phyloP scores from a whole-genome alignment of 2,888 invertebrate species.

The Polydrusus pterygomalis region DNA sequence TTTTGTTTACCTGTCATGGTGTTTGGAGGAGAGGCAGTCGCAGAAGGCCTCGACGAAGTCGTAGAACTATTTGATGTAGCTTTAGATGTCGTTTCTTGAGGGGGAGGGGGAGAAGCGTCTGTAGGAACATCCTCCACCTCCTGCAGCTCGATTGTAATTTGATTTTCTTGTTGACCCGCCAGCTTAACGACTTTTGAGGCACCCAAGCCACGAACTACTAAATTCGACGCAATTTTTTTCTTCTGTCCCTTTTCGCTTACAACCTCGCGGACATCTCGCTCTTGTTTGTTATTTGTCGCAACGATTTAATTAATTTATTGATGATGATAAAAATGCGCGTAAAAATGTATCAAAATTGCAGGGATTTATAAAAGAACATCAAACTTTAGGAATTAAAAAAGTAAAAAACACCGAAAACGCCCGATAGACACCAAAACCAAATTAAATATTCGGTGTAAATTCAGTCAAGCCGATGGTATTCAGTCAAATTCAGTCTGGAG shows the following conservation, averaged over 20 bases:
- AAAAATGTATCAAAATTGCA: conserved; percentile 65
- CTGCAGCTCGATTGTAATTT: conserved; percentile 69
- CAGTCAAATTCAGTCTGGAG: conserved; percentile 70
- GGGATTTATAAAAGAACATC: conserved; percentile 62
- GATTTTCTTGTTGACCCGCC: conserved; percentile 67
- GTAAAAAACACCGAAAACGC: conserved; percentile 57
- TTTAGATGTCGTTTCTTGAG: conserved; percentile 57
- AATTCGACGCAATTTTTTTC: conserved; percentile 34
- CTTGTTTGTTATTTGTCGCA: neutral
- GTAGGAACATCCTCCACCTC: conserved; percentile 69
- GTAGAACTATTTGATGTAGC: conserved; percentile 60
- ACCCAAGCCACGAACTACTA: conserved; percentile 12
- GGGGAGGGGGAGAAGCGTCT: conserved; percentile 65
- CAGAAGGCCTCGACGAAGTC: conserved; percentile 62
- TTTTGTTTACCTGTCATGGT: conserved; percentile 70
- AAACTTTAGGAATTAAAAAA: conserved; percentile 59
- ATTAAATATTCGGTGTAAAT: conserved; percentile 64
- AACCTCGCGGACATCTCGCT: conserved; percentile 4
- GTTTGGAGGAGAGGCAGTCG: conserved; percentile 69
- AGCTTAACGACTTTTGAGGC: conserved; percentile 63
- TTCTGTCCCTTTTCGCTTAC: neutral
- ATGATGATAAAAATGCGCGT: conserved; percentile 56
- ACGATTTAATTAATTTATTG: conserved; percentile 4
- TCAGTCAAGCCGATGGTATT: conserved; percentile 66
- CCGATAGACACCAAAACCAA: conserved; percentile 58